These are phyloP conservation scores for Spialia ferax DNA, from an alignment of 2,888 invertebrate genomes.

Conservation along the genomic window DNA sequence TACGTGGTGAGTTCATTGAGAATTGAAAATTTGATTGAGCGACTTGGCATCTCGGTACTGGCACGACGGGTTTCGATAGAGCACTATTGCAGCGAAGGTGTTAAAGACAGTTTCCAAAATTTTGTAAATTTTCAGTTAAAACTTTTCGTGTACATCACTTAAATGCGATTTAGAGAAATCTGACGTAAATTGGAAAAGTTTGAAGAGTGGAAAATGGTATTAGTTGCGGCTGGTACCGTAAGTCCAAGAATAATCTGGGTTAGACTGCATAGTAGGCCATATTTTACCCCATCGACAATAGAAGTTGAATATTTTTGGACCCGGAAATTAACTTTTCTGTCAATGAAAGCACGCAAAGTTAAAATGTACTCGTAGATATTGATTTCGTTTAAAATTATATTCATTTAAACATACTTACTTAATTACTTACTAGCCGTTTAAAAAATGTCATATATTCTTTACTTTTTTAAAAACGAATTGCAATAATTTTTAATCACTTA, in stretches of 20 bases:
- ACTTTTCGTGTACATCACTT: neutral
- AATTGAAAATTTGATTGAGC: neutral
- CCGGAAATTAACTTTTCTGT: neutral
- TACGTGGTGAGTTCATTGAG: neutral
- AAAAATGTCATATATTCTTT: no score
- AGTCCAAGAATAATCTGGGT: neutral
- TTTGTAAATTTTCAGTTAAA: neutral
- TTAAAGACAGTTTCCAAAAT: neutral
- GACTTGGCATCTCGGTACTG: neutral
- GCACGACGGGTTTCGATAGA: neutral
- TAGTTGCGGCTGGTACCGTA: neutral
- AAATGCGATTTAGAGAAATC: neutral
- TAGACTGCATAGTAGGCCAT: neutral
- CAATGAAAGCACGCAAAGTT: neutral
- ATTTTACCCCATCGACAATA: neutral
- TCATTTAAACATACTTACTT: no score
- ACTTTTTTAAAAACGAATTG: no score
- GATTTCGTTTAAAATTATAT: no score
- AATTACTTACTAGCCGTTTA: no score
- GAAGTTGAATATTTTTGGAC: neutral
- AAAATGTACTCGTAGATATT: no score
- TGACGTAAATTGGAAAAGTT: slow-evolving; percentile 1
- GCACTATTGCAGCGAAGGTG: neutral
- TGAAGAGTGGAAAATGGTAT: neutral
- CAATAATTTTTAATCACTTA: no score